A percentile compares a stretch with the other conserved stretches of the same genome.
These are phyloP conservation scores for Amblyopsis rosae DNA, from an alignment of 2,113 vertebrate species.

Conservation along the genomic window DNA sequence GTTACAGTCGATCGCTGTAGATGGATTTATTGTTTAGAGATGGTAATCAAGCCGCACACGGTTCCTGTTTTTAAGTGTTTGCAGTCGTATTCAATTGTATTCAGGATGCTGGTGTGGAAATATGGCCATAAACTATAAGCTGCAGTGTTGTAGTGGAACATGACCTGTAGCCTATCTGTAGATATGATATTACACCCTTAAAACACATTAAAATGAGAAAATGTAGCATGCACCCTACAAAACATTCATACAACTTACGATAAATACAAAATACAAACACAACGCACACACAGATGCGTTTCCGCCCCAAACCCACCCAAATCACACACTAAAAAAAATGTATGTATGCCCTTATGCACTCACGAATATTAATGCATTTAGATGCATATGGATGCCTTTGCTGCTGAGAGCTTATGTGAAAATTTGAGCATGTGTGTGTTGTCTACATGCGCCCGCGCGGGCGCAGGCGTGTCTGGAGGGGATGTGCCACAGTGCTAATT, in stretches of 20 bases:
- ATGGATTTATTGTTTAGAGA: conserved; percentile 44
- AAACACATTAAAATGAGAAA: neutral
- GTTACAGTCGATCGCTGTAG: conserved; percentile 19
- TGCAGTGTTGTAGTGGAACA: too few relatives aligned
- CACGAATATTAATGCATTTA: neutral
- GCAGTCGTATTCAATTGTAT: conserved; percentile 2
- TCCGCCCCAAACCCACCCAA: neutral
- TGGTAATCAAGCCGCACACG: neutral
- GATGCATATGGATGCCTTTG: neutral
- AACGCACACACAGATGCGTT: conserved; percentile 1
- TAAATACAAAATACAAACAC: conserved; percentile 15
- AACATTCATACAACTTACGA: neutral
- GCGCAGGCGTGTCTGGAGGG: conserved; percentile 43
- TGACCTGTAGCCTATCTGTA: neutral
- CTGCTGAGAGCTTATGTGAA: conserved; percentile 10
- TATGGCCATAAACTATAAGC: neutral
- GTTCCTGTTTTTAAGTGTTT: conserved; percentile 12
- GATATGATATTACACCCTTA: neutral
- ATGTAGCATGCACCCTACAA: neutral
- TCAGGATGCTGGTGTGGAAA: neutral
- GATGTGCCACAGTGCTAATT: conserved; percentile 75
- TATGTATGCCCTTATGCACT: neutral
- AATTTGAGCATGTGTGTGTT: conserved; percentile 12
- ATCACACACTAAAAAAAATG: neutral
- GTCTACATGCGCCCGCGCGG: conserved; percentile 6